A percentile compares a stretch with the other conserved stretches of the same genome.
Evolutionary conservation across 2,113 vertebrate species (phyloP).

Genomic region (Heterotilapia buettikoferi): DNA sequence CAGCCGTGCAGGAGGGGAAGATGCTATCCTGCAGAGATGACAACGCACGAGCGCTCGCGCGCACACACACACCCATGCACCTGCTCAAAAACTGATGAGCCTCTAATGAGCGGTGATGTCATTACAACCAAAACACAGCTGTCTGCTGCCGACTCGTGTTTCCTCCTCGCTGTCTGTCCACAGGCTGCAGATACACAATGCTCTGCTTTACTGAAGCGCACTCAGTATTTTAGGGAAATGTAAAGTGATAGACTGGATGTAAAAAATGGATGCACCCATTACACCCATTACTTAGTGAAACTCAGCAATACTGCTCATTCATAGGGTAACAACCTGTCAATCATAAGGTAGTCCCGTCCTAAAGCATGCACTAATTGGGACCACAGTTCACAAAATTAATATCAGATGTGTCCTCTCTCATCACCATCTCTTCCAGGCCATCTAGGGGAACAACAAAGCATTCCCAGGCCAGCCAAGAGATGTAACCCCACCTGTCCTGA

Average conservation of each 20-base stretch:
- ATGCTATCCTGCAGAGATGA: conserved; percentile 45
- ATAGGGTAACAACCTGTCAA: neutral
- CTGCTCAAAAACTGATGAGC: conserved; percentile 27
- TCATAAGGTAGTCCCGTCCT: neutral
- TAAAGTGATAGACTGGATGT: neutral
- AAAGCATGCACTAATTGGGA: neutral
- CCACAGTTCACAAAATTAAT: neutral
- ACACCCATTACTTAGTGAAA: neutral
- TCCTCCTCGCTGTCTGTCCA: neutral
- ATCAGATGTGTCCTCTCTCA: neutral
- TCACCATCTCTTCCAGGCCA: neutral
- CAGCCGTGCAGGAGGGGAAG: conserved; percentile 35
- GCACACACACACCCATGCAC: neutral
- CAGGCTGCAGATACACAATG: neutral
- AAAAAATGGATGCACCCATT: neutral
- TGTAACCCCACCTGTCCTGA: neutral
- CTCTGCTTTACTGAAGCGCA: neutral
- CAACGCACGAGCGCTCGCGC: neutral
- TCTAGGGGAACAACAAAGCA: neutral
- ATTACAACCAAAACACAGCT: conserved; percentile 30
- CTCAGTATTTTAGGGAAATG: neutral
- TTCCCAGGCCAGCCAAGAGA: neutral
- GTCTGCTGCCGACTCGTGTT: neutral
- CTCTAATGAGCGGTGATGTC: conserved; percentile 56
- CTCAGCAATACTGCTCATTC: neutral